Base-by-base conservation (phyloP, 2,888 invertebrate genomes). In the Ophioninae sp. region DNA sequence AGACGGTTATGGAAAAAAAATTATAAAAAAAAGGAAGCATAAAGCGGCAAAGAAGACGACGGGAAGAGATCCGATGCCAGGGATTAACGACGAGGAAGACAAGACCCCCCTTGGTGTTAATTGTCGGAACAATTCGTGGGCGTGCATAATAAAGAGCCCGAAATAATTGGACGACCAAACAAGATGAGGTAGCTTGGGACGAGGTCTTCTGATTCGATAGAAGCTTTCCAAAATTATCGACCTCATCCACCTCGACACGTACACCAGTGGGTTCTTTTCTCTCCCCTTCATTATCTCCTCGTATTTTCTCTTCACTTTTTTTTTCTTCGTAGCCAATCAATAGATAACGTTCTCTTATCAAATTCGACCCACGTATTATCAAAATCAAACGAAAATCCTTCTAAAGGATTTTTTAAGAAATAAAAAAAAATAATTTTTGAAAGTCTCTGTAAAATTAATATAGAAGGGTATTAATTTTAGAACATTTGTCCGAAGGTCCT, bases 161-260 rank as follows among this genome's bases (percentile, higher is more conserved):
- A 88, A 89, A 90, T 91, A 91, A 91, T 91, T 91, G 90, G 89
- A 89, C 86, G 87, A 86, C 83, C 85, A 86, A 83, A 85, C 87
- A 87, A 84, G 84, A 87, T 81, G 81, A 86, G 84, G 83, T 85
- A 82, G 85, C 82, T 84, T 84, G 86, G 82, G 57, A 73, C 79
- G 83, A 73, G 82, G 64, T 79, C 75, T 79, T 82, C 67, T 74
- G 80, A 86, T 86, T 86, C 81, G 85, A 85, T 83, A 84, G 85
- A 86, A 79, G 77, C 79, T 73, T 57, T 73, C 64, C 20, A 50
- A 30, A 23, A 30, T 37, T 65, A 56, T 61, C 69, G 21, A 44
- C 20, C 7, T 59, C 7, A 30, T 72, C 44, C 39, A 39, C 61
- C 50, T 8, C 23, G 10, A 7, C 23, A 69, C 30, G 3, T 50